Evolutionary conservation across 1,140 invertebrate species (phyloP).

Genomic region (Zaprionus ornatus): DNA sequence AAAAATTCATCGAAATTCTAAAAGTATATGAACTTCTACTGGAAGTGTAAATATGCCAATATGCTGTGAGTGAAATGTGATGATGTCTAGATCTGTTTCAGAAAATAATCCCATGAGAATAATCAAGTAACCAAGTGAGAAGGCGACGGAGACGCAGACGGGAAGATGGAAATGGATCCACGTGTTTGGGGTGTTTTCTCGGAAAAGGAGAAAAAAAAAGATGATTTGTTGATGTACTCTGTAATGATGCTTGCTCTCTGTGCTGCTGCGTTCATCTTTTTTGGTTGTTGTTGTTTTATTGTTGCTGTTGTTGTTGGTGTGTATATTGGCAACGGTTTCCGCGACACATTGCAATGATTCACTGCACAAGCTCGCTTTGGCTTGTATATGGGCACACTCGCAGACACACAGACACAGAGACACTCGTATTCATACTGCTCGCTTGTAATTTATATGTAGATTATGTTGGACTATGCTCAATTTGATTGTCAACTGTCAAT

Average conservation of each 20-base stretch:
- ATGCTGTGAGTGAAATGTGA: slow-evolving; percentile 12
- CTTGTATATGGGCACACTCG: slow-evolving; percentile 12
- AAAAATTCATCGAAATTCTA: not conserved
- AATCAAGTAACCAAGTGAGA: slow-evolving; percentile 52
- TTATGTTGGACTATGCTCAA: slow-evolving; percentile 60
- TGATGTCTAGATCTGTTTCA: slow-evolving; percentile 45
- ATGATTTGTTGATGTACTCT: slow-evolving; percentile 25
- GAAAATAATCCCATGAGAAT: slow-evolving; percentile 31
- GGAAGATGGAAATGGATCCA: slow-evolving; percentile 58
- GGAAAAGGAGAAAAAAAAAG: slow-evolving; percentile 13
- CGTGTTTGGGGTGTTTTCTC: slow-evolving; percentile 62
- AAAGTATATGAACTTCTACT: not conserved
- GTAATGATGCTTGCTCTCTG: slow-evolving; percentile 18
- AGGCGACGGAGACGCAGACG: slow-evolving; percentile 26
- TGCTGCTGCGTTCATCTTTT: too few relatives aligned
- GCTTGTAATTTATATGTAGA: slow-evolving; percentile 74
- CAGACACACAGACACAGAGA: not conserved
- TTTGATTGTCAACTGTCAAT: slow-evolving; percentile 78
- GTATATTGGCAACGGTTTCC: slow-evolving; percentile 63
- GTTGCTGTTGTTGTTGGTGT: slow-evolving; percentile 37
- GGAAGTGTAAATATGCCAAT: not conserved
- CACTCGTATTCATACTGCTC: slow-evolving; percentile 7
- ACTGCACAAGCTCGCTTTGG: slow-evolving; percentile 63
- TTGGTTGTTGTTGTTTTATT: slow-evolving; percentile 39
- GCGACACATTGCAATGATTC: slow-evolving; percentile 75